Evolutionary conservation across 2,113 vertebrate genomes (phyloP).

Genomic region (Otolemur garnettii): DNA sequence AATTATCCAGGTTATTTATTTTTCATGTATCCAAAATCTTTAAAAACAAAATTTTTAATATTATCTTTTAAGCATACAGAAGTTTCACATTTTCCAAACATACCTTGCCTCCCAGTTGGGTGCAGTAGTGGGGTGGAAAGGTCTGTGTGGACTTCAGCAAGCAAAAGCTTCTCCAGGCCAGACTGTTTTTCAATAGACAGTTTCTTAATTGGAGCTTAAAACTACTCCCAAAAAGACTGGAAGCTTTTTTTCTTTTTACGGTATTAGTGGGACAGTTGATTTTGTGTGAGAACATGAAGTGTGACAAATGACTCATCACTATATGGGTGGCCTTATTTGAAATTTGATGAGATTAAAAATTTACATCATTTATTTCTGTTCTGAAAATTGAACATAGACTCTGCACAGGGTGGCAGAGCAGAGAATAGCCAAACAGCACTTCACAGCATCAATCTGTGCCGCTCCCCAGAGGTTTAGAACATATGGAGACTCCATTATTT

Average conservation of each 20-base stretch:
- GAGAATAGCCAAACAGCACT: not conserved
- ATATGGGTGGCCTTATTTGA: not conserved
- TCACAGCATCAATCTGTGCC: not conserved
- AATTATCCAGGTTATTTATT: not conserved
- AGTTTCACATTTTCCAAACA: not conserved
- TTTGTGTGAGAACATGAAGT: not conserved
- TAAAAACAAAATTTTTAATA: not conserved
- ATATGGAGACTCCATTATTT: constrained; percentile 37
- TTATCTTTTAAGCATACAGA: not conserved
- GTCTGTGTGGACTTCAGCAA: not conserved
- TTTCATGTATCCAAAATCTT: not conserved
- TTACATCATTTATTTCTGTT: not conserved
- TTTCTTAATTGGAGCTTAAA: not conserved
- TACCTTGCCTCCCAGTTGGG: not conserved
- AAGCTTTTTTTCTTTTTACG: not conserved
- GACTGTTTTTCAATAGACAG: not conserved
- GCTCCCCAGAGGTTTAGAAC: constrained; percentile 2
- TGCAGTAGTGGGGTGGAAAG: not conserved
- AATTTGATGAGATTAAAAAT: not conserved
- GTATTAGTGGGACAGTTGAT: not conserved
- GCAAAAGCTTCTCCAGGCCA: not conserved
- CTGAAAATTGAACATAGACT: not conserved
- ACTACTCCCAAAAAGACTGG: not conserved
- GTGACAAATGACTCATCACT: not conserved
- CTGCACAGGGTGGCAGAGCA: not conserved